Base-by-base conservation (phyloP, 2,888 invertebrate species). In the Plemyria rubiginata region DNA sequence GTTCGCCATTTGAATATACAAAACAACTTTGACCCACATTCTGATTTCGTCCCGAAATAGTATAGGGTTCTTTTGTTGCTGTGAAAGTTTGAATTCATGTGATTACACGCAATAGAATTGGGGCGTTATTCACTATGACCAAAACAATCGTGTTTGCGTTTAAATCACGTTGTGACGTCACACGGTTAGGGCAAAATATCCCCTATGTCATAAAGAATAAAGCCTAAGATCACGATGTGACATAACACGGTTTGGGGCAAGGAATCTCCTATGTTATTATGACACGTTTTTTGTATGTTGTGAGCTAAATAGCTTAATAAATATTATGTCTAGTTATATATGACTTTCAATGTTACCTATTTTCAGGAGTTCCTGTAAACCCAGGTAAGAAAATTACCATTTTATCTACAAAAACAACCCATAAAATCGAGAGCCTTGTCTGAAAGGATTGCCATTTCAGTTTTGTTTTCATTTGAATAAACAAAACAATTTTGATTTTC, bases 11-110 rank as follows among this genome's bases (percentile, higher is more conserved):
- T 60, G 56, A 64, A 53, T 63, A 54, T 32, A 38, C 60, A 53
- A 64, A 53, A 60, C 60, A 56, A 56, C 43, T 53, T 58, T 64
- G 60, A 56, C 60, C 60, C 60, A 53, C 43, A 48, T 59, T 45
- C 49, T 38, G 43, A 13, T 50, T 63, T 46, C 12, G 32, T 46
- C 9, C 15, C 45, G n/a, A 28, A 55, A 51, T 55, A 57, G 22
- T 29, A 48, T 29, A 0, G 22, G 46, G 52, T 28, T 6, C 51
- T 55, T 13, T 12, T 59, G 63, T 48, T 55, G 16, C 46, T 41
- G 55, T 6, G 0, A 16, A 54, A 59, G 54, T 54, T 15, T 16
- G 28, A 58, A 62, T 36, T 2, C 29, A 9, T 5, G 52, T 8
- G 12, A 45, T 16, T 15, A 22, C 22, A 22, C 22, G 22, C 22